Evolutionary conservation across 1,140 invertebrate species (phyloP).

Genomic region (Diorhabda carinulata): DNA sequence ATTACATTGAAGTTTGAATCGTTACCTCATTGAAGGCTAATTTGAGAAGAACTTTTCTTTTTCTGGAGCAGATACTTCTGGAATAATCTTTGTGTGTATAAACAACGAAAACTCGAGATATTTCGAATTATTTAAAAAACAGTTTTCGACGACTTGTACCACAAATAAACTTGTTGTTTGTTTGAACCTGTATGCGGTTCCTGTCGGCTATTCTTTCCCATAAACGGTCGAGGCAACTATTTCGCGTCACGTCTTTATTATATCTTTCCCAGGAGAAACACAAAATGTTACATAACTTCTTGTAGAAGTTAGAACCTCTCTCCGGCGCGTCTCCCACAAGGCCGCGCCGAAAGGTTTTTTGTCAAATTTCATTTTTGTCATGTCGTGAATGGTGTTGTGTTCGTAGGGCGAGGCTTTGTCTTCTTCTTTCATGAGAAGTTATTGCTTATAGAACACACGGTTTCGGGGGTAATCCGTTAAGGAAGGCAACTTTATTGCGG

Average conservation of each 20-base stretch:
- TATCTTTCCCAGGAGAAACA: slow-evolving; percentile 40
- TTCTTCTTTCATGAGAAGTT: slow-evolving; percentile 2
- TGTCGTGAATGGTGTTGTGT: slow-evolving; percentile 1
- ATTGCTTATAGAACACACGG: background rate
- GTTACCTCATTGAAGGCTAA: too few species aligned
- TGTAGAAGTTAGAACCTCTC: slow-evolving; percentile 42
- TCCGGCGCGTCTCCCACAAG: background rate
- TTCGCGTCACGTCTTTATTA: slow-evolving; percentile 46
- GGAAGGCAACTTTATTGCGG: background rate
- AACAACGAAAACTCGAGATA: too few species aligned
- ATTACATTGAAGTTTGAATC: too few species aligned
- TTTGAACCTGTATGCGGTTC: slow-evolving; percentile 27
- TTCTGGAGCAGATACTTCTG: too few species aligned
- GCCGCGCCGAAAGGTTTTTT: slow-evolving; percentile 1
- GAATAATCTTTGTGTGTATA: too few species aligned
- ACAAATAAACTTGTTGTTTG: too few species aligned
- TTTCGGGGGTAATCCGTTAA: background rate
- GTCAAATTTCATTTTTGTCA: slow-evolving; percentile 2
- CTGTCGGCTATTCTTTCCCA: slow-evolving; percentile 34
- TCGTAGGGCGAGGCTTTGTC: background rate
- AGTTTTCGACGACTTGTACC: too few species aligned
- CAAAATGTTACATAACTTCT: slow-evolving; percentile 46
- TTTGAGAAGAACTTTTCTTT: too few species aligned
- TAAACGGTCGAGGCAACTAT: slow-evolving; percentile 34
- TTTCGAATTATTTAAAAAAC: too few species aligned